A percentile compares a stretch with the other conserved stretches of the same genome.
Conservation (phyloP, 2,797 vertebrate species). For the Syngnathus rostellatus region DNA sequence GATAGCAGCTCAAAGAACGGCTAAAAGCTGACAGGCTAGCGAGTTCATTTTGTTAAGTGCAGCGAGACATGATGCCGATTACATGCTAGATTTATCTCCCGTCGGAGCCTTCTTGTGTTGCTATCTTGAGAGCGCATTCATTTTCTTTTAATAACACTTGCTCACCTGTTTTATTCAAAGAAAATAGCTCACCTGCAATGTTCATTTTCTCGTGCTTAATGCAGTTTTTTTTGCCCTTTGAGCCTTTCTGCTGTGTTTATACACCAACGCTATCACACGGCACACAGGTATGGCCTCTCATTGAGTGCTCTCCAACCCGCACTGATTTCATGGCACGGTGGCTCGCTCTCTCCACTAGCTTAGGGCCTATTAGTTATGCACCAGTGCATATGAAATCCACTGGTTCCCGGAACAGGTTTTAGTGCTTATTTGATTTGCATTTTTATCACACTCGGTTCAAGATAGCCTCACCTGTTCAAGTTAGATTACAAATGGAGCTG, state of each 20-base stretch:
- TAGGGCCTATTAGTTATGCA: slow-evolving; percentile 56
- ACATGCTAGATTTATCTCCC: slow-evolving; percentile 11
- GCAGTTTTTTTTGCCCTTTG: slow-evolving; percentile 39
- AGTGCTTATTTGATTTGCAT: slow-evolving; percentile 54
- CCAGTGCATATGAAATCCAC: slow-evolving; percentile 39
- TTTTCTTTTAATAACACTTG: slow-evolving; percentile 43
- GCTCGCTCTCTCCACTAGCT: slow-evolving; percentile 48
- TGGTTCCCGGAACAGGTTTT: slow-evolving; percentile 37
- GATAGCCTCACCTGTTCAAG: slow-evolving; percentile 44
- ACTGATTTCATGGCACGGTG: slow-evolving; percentile 60
- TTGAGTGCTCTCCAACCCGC: slow-evolving; percentile 49
- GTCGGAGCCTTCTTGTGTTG: slow-evolving; percentile 9
- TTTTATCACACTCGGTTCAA: slow-evolving; percentile 18
- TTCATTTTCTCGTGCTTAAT: slow-evolving; percentile 33
- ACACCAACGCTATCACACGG: slow-evolving; percentile 49
- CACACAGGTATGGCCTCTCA: slow-evolving; percentile 47
- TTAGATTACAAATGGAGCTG: slow-evolving; percentile 42
- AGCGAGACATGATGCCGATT: slow-evolving; percentile 9
- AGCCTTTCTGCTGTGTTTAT: slow-evolving; percentile 39
- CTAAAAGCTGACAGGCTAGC: neutral
- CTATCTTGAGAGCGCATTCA: slow-evolving; percentile 13
- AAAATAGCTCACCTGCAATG: slow-evolving; percentile 27
- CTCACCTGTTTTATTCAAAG: slow-evolving; percentile 24
- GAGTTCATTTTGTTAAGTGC: slow-evolving; percentile 2
- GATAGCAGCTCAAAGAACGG: neutral